Percentiles rank a stretch among this genome's conserved stretches.
Conservation (phyloP, 1,140 invertebrate species). For the Acyrthosiphon pisum region DNA sequence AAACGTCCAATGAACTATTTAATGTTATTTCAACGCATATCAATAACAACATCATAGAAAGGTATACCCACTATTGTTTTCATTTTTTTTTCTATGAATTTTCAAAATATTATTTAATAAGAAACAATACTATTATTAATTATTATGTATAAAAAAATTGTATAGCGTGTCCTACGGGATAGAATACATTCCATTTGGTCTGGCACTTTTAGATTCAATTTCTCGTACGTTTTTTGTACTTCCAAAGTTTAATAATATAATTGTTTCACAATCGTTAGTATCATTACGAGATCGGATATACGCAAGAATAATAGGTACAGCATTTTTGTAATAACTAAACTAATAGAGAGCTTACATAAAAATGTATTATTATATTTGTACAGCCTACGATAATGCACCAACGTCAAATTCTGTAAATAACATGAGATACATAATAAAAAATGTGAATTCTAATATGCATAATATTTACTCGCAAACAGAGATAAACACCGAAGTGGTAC, state of each 20-base stretch:
- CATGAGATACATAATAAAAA: constrained; percentile 9
- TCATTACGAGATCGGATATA: constrained; percentile 42
- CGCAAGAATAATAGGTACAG: constrained; percentile 37
- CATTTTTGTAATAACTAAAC: background rate
- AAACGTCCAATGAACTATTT: background rate
- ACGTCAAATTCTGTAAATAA: background rate
- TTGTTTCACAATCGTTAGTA: constrained; percentile 21
- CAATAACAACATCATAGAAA: background rate
- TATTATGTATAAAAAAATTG: background rate
- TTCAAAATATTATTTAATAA: background rate
- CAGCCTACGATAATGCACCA: background rate
- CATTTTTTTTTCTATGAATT: background rate
- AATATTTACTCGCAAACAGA: background rate
- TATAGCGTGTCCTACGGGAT: constrained; percentile 18
- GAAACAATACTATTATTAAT: background rate
- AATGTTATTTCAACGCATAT: constrained; percentile 7
- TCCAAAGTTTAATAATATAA: constrained; percentile 1
- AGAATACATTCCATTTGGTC: constrained; percentile 45
- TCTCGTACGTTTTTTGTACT: constrained; percentile 14
- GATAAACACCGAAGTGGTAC: constrained; percentile 26
- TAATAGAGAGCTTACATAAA: background rate
- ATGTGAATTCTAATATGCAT: background rate
- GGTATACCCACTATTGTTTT: background rate
- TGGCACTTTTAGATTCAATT: constrained; percentile 36
- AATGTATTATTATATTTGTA: background rate